A percentile compares a stretch with the other conserved stretches of the same genome.
phyloP scores from a whole-genome alignment of 2,797 vertebrate genomes.

The Lutjanus argentimaculatus region DNA sequence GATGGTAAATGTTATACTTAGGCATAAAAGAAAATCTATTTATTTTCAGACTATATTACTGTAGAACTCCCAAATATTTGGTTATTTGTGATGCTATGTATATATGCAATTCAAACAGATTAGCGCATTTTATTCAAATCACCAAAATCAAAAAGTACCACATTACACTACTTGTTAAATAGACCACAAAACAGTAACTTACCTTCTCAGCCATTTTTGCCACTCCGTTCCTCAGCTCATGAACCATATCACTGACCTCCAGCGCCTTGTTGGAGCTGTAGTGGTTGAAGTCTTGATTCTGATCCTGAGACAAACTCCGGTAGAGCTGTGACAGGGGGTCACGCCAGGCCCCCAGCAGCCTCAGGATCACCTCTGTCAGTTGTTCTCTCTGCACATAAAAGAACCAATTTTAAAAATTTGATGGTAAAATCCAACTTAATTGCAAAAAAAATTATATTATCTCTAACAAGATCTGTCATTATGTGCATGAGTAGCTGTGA shows the following conservation, averaged over 20 bases:
- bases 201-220: slow-evolving; percentile 82
- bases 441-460: background rate
- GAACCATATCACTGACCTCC: slow-evolving; percentile 80
- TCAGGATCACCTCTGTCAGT: slow-evolving; percentile 82
- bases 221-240: slow-evolving; percentile 79
- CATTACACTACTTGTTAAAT: background rate
- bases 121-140: too few relatives aligned
- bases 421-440: background rate
- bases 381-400: slow-evolving; percentile 77
- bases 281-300: slow-evolving; percentile 74
- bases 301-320: slow-evolving; percentile 71
- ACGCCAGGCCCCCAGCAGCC: slow-evolving; percentile 81
- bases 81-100: too few relatives aligned
- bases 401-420: background rate
- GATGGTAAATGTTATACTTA: too few relatives aligned
- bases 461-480: background rate
- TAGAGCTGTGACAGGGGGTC: slow-evolving; percentile 81
- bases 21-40: too few relatives aligned
- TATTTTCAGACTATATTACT: too few relatives aligned
- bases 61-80: too few relatives aligned
- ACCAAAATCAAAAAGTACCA: too few relatives aligned
- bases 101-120: too few relatives aligned
- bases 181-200: slow-evolving; percentile 43
- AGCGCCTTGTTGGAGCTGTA: slow-evolving; percentile 80
- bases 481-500: background rate